phyloP scores from a whole-genome alignment of 2,888 invertebrate species.

The Coecobrya sp. region DNA sequence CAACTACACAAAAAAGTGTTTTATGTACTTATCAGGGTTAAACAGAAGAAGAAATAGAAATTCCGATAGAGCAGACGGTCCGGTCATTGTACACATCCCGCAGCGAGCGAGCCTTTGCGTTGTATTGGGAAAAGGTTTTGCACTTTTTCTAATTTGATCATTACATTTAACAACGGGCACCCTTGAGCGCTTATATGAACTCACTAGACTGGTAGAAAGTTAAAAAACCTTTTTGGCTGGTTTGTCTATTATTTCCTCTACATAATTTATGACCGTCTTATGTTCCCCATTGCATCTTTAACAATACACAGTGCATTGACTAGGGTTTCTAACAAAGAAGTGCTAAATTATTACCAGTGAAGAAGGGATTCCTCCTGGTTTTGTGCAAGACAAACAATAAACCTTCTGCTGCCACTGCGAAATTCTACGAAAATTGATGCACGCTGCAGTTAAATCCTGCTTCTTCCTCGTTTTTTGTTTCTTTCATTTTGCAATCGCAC shows the following conservation, averaged over 20 bases:
- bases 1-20: neutral
- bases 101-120: too few relatives aligned
- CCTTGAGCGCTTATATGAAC: slow-evolving; percentile 39
- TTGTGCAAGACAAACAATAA: neutral
- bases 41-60: neutral
- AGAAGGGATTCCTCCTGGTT: neutral
- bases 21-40: neutral
- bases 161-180: slow-evolving; percentile 40
- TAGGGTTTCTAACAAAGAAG: neutral
- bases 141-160: too few relatives aligned
- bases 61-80: too few relatives aligned
- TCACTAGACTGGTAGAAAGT: slow-evolving; percentile 51
- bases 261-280: neutral
- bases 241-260: neutral
- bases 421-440: neutral
- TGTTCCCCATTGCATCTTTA: neutral
- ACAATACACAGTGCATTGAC: neutral
- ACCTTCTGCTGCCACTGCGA: neutral
- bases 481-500: too few relatives aligned
- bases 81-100: too few relatives aligned
- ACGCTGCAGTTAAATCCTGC: neutral
- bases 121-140: too few relatives aligned
- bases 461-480: neutral
- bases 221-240: neutral
- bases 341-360: neutral